Evolutionary conservation across 2,888 invertebrate genomes (phyloP).

Genomic region (Rhaphigaster nebulosa): DNA sequence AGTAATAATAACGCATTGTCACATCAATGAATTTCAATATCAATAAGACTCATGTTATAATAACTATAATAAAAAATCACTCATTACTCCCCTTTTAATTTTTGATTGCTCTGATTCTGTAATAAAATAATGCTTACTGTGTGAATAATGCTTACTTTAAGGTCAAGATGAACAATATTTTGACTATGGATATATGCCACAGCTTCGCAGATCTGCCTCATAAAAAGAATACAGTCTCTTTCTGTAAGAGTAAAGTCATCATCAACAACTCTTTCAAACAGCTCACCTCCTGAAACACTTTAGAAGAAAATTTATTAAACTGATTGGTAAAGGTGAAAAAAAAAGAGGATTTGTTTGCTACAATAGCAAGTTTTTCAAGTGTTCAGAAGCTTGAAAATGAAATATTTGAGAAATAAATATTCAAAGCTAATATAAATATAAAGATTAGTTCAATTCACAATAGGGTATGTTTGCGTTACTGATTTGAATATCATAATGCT

Average conservation of each 20-base stretch:
- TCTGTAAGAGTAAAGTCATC: slow-evolving; percentile 94
- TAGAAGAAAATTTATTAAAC: background rate
- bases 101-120: background rate
- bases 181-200: slow-evolving; percentile 89
- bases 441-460: no score
- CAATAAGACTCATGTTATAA: no score
- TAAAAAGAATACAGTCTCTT: slow-evolving; percentile 85
- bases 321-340: background rate
- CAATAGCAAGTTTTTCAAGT: no score
- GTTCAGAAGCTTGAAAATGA: no score
- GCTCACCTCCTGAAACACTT: slow-evolving; percentile 92
- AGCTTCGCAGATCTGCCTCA: slow-evolving; percentile 92
- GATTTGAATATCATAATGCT: no score
- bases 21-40: no score
- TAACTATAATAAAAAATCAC: no score
- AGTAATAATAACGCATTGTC: no score
- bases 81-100: no score
- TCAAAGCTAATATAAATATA: no score
- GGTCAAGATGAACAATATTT: slow-evolving; percentile 88
- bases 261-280: slow-evolving; percentile 93
- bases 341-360: background rate
- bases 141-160: slow-evolving; percentile 76
- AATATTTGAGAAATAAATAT: no score
- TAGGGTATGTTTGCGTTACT: no score
- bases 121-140: background rate